Conservation (phyloP, 2,113 vertebrate genomes). For the Corapipo altera region DNA sequence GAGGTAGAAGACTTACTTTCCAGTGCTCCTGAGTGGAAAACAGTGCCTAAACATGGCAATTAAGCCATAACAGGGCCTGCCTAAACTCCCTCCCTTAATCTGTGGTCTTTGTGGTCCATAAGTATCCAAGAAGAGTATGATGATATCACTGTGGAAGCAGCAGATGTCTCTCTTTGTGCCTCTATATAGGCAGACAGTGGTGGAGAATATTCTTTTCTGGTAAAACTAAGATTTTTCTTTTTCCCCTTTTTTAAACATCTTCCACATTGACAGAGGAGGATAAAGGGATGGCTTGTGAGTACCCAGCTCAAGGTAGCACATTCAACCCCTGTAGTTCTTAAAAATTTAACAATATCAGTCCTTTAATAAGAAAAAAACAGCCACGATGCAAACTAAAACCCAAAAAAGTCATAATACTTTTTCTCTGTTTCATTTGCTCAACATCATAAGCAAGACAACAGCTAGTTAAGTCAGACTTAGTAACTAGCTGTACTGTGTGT, state of each 20-base stretch:
- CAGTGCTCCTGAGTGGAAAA: not conserved
- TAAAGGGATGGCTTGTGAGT: not conserved
- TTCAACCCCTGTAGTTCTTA: not conserved
- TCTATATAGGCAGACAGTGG: not conserved
- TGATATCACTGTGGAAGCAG: not conserved
- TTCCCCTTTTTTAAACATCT: not conserved
- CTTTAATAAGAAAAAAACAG: not conserved
- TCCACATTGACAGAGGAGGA: not conserved
- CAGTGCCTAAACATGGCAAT: not conserved
- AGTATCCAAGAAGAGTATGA: not conserved
- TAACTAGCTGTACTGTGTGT: not conserved
- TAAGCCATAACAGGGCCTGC: not conserved
- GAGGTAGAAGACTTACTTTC: not conserved
- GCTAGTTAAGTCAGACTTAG: not conserved
- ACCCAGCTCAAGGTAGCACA: not conserved
- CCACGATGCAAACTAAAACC: not conserved
- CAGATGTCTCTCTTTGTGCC: not conserved
- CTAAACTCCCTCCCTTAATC: not conserved
- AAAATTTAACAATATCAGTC: not conserved
- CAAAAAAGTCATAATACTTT: not conserved
- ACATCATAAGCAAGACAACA: not conserved
- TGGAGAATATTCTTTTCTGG: not conserved
- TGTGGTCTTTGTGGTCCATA: not conserved
- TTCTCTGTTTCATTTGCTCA: not conserved
- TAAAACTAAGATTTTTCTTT: not conserved